A percentile compares a stretch with the other conserved stretches of the same genome.
Evolutionary conservation across 2,797 vertebrate genomes (phyloP).

Genomic region (Microctenopoma stevenorrisi): DNA sequence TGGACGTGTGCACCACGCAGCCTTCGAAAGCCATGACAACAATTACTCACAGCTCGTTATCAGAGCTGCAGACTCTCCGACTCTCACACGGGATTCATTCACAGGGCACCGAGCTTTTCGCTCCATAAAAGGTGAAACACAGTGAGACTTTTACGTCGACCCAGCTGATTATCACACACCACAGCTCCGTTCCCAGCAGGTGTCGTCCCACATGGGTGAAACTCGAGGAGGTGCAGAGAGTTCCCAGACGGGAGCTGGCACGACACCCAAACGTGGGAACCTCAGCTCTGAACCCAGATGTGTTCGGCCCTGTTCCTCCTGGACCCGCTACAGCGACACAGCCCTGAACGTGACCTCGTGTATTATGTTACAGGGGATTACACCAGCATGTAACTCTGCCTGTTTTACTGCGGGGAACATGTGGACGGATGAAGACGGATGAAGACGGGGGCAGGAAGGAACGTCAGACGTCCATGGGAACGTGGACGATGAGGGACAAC

Average conservation of each 20-base stretch:
- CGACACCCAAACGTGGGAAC: conserved; percentile 15
- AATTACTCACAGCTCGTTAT: conserved; percentile 26
- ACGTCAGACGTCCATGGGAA: conserved; percentile 78
- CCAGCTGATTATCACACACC: background rate
- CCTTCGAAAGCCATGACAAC: conserved; percentile 4
- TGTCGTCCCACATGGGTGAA: too few relatives aligned
- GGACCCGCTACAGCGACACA: conserved; percentile 8
- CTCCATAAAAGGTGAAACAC: background rate
- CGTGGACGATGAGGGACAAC: conserved; percentile 18
- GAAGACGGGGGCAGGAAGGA: conserved; percentile 49
- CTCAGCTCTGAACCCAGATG: conserved; percentile 13
- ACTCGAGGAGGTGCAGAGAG: too few relatives aligned
- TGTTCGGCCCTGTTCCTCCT: background rate
- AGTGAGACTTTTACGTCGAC: too few relatives aligned
- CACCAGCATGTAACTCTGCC: conserved; percentile 13
- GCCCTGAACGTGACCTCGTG: conserved; percentile 24
- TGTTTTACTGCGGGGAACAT: conserved; percentile 9
- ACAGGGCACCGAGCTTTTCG: background rate
- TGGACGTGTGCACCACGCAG: conserved; percentile 13
- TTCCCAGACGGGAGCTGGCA: conserved; percentile 12
- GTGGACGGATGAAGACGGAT: conserved; percentile 1
- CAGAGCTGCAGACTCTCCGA: conserved; percentile 11
- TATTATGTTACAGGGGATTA: conserved; percentile 47
- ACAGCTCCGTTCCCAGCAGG: too few relatives aligned
- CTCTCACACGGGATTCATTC: conserved; percentile 1